These are phyloP conservation scores for Bombus consobrinus DNA, from an alignment of 1,140 invertebrate species.

Conservation along the genomic window DNA sequence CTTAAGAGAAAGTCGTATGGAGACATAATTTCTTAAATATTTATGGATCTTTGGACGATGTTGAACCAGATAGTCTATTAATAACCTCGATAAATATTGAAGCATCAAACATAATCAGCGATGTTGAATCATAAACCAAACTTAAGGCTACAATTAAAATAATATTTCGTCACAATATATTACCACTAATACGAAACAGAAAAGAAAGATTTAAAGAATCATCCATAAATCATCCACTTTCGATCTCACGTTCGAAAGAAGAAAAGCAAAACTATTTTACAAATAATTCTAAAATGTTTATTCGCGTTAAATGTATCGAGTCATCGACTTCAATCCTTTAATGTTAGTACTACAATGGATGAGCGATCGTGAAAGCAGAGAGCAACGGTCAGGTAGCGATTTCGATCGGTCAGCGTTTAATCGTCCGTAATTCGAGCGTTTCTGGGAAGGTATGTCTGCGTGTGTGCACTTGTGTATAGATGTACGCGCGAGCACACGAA, in stretches of 20 bases:
- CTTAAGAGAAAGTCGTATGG: neutral
- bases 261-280: no score
- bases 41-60: neutral
- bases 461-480: no score
- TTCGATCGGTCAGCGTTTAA: slow-evolving; percentile 28
- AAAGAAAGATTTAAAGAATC: neutral
- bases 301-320: neutral
- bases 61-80: neutral
- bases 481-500: neutral
- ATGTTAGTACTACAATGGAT: neutral
- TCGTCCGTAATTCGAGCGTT: slow-evolving; percentile 7
- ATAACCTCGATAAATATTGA: neutral
- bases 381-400: slow-evolving; percentile 11
- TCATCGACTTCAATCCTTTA: neutral
- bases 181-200: neutral
- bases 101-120: neutral
- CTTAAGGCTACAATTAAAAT: neutral
- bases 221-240: neutral
- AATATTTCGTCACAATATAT: neutral
- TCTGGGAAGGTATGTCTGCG: neutral
- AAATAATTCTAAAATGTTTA: neutral
- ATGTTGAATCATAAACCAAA: neutral
- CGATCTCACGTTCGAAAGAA: neutral
- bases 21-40: neutral
- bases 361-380: neutral